These are phyloP conservation scores for Microtus oregoni DNA, from an alignment of 2,113 vertebrate genomes.

Conservation along the genomic window DNA sequence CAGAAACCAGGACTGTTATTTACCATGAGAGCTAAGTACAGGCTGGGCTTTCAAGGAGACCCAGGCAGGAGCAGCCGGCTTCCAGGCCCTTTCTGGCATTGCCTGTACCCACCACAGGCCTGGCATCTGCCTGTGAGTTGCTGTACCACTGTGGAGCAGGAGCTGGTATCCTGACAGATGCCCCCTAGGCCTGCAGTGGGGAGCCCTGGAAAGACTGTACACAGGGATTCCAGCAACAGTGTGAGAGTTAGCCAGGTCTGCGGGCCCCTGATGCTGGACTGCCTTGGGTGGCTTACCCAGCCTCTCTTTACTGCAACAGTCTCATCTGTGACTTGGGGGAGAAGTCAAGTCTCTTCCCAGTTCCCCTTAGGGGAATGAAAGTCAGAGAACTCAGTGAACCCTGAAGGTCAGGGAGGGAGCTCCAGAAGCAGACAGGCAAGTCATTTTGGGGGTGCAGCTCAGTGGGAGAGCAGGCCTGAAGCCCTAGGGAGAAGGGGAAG, in stretches of 20 bases:
- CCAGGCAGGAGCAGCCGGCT: not conserved
- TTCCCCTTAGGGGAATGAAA: not conserved
- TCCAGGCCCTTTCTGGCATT: slow-evolving; percentile 15
- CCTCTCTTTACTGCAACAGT: not conserved
- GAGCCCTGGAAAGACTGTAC: not conserved
- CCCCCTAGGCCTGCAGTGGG: accelerated
- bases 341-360: not conserved
- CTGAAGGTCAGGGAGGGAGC: not conserved
- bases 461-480: too few species aligned
- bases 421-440: too few species aligned
- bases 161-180: not conserved
- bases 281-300: not conserved
- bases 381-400: not conserved
- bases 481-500: not conserved
- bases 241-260: not conserved
- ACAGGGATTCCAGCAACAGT: not conserved
- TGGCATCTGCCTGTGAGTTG: not conserved
- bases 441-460: not conserved
- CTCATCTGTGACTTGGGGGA: not conserved
- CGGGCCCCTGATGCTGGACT: not conserved
- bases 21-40: slow-evolving; percentile 67
- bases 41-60: slow-evolving; percentile 56
- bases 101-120: not conserved
- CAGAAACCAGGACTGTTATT: slow-evolving; percentile 74
- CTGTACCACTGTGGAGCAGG: not conserved